Conservation (phyloP, 1,140 invertebrate species). For the Leptinotarsa defecta region DNA sequence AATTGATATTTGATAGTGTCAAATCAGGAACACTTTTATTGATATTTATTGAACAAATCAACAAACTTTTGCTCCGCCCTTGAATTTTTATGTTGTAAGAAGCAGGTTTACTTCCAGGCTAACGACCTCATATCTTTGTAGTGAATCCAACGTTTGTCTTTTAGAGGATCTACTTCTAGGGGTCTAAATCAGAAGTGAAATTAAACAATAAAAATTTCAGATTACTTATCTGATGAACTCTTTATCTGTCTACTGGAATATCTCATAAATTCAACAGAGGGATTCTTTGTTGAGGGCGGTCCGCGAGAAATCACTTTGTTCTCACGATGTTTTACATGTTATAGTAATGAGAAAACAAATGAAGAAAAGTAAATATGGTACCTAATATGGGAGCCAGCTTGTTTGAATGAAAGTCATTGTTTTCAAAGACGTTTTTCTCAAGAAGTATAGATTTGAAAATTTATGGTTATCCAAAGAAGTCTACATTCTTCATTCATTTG, state of each 20-base stretch:
- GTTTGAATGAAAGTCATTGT: no score
- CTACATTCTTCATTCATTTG: no score
- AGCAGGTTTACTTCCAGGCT: slow-evolving; percentile 44
- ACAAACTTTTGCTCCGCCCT: slow-evolving; percentile 28
- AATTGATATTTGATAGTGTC: not conserved
- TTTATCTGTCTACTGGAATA: not conserved
- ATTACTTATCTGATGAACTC: not conserved
- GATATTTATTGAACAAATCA: slow-evolving; percentile 11
- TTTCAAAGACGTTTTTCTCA: no score
- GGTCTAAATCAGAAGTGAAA: slow-evolving; percentile 19
- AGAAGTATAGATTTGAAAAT: no score
- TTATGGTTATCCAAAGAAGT: no score
- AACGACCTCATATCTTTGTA: slow-evolving; percentile 38
- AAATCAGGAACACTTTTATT: not conserved
- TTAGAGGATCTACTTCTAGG: slow-evolving; percentile 36
- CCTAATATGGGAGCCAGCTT: no score
- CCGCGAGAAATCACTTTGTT: not conserved
- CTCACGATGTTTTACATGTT: not conserved
- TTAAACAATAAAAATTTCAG: slow-evolving; percentile 13
- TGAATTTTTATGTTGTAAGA: slow-evolving; percentile 38
- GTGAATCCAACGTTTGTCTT: slow-evolving; percentile 44
- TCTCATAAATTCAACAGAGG: not conserved
- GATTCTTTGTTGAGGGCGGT: not conserved
- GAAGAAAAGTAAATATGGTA: not conserved
- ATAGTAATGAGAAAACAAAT: not conserved